phyloP scores from a whole-genome alignment of 2,888 invertebrate genomes.

The Drosophila limbata region DNA sequence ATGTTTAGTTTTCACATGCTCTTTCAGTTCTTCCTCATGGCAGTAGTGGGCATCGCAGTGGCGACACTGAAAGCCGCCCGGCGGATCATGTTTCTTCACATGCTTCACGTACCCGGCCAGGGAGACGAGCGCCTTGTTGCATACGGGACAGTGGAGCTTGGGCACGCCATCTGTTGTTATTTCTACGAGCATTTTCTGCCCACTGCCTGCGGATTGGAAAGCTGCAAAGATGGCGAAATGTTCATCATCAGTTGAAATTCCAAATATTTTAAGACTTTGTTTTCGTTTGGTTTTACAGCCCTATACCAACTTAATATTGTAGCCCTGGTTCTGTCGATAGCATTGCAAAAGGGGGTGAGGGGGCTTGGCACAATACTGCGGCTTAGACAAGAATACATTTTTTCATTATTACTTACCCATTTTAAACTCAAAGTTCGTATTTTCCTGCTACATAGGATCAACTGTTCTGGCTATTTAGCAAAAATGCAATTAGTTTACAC shows the following conservation, averaged over 20 bases:
- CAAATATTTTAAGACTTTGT: background rate
- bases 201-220: conserved; percentile 39
- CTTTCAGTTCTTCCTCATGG: conserved; percentile 78
- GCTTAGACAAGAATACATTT: conserved; percentile 39
- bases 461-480: background rate
- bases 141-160: conserved; percentile 83
- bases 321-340: conserved; percentile 47
- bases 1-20: conserved; percentile 78
- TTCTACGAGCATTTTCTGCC: conserved; percentile 80
- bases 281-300: conserved; percentile 14
- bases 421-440: conserved; percentile 4
- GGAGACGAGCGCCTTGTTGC: conserved; percentile 81
- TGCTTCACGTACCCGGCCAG: conserved; percentile 84
- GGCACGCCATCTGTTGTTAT: conserved; percentile 83
- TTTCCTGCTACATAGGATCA: conserved; percentile 36
- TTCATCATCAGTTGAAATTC: background rate
- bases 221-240: conserved; percentile 31
- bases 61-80: conserved; percentile 84
- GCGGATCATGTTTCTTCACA: conserved; percentile 84
- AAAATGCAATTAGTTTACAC: conserved; percentile 5
- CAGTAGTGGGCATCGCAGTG: conserved; percentile 82
- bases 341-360: conserved; percentile 14
- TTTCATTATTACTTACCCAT: conserved; percentile 46
- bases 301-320: background rate
- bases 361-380: conserved; percentile 16